phyloP scores from a whole-genome alignment of 2,113 vertebrate species.

The Upupa epops region DNA sequence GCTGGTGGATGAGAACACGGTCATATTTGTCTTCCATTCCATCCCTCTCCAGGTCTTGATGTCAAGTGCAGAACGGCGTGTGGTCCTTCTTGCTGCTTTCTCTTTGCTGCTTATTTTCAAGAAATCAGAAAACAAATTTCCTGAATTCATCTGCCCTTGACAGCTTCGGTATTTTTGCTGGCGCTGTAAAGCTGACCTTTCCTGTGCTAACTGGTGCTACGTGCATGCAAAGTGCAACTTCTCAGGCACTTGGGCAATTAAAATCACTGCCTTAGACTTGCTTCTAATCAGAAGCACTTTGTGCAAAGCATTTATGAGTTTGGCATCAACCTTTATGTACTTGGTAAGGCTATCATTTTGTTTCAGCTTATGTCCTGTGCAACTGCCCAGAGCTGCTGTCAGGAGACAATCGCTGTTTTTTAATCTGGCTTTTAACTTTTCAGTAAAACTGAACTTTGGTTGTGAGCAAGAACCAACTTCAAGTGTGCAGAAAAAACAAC shows the following conservation, averaged over 20 bases:
- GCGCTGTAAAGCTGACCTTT: background rate
- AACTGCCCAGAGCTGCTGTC: background rate
- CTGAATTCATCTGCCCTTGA: background rate
- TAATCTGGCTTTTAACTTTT: background rate
- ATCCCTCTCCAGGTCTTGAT: background rate
- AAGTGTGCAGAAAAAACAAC: background rate
- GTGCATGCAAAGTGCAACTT: background rate
- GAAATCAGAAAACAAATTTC: conserved; percentile 37
- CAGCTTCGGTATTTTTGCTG: background rate
- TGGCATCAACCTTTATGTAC: background rate
- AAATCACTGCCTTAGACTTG: background rate
- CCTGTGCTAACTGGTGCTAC: background rate
- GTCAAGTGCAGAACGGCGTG: background rate
- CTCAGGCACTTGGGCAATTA: background rate
- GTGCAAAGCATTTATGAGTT: background rate
- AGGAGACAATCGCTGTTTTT: background rate
- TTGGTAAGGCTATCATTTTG: background rate
- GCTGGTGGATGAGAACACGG: background rate
- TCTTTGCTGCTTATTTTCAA: background rate
- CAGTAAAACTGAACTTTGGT: background rate
- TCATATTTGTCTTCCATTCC: background rate
- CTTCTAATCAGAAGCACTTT: background rate
- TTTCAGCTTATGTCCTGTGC: background rate
- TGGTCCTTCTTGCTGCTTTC: background rate
- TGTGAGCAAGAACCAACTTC: background rate